Base-by-base conservation (phyloP, 1,140 invertebrate genomes). In the Vanessa tameamea region DNA sequence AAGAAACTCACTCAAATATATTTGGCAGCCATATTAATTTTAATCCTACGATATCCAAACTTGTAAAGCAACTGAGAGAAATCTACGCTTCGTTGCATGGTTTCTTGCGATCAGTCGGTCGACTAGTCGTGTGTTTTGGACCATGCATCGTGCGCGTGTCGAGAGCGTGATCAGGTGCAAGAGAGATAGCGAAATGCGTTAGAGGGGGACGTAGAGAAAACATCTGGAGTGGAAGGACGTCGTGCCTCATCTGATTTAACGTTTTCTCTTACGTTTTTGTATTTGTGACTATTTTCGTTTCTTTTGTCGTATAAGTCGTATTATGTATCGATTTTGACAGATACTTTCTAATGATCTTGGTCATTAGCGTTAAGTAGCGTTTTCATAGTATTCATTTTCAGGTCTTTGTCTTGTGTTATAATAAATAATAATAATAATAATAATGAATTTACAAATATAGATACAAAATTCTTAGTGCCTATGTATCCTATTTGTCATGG, bases 181-280 rank as follows among this genome's bases (percentile, higher is more conserved):
- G 64, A 72, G 80, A 72, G 83, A 88, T 50, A 64, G 31, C 5
- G 55, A 16, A 55, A 80, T 66, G 59, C 6, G 78, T 73, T 72
- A 77, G 78, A 88, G 31, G 14, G 80, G 69, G 85, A 88, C 48
- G 74, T 63, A 75, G 61, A 82, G 87, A 87, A 88, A 88, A 88
- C 87, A 88, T 85, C 79, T 81, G 77, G 82, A 76, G 69, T 73
- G 69, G 55, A 69, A 73, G 74, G 64, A 68, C 70, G 77, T 78
- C 76, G 78, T 75, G 59, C 64, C 74, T 73, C 69, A 66, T 69
- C 74, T 69, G 74, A 73, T 79, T 81, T 79, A 70, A 77, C 72
- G 57, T 75, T 77, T 79, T 80, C 75, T 71, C 73, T 78, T 26
- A 47, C 65, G 64, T 75, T 76, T 73, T 72, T 57, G 53, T 43